Base-by-base conservation (phyloP, 2,797 vertebrate genomes). In the Platyrinchus mystaceus region DNA sequence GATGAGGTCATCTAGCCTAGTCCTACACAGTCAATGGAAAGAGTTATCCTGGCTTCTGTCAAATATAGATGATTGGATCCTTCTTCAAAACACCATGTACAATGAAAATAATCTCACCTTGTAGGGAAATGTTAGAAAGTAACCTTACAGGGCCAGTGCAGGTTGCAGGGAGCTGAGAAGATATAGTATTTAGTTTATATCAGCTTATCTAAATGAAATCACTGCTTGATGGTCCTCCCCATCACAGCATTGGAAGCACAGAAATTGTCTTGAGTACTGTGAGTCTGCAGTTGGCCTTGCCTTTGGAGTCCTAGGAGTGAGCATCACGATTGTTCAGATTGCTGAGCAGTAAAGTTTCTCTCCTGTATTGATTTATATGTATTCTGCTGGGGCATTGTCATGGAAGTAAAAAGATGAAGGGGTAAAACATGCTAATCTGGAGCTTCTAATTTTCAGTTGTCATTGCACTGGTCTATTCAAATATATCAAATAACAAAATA, bases 281-380 rank as follows among this genome's bases (percentile, higher is more conserved):
- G 28, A 84, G 3, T 39, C 47, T 69, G 12, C 36, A 26, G 12
- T 2, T 66, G 27, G 14, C 28, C 12, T 81, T 85, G 21, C 6
- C 16, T 67, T 83, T 77, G n/a, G 17, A 84, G n/a, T n/a, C 37
- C 41, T 70, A 74, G n/a, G n/a, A 43, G 20, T 27, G 18, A 83
- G n/a, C 5, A n/a, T 26, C 36, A 26, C 0, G 0, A 34, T 28
- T 84, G n/a, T 8, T 82, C 5, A 26, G 44, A 56, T 37, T 9
- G 20, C 74, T 84, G 13, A 81, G 14, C 10, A 67, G 17, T 39
- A 13, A 68, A 84, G 9, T 67, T 53, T 75, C n/a, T 36, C 7
- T 81, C 3, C 3, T 24, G 3, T 34, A 9, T 44, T 56, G 21
- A 49, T 50, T 90, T 68, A 8, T 43, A 10, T n/a, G 7, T 44